Evolutionary conservation across 2,797 vertebrate genomes (phyloP), one percentile per base, ranked within the genome.

Genomic region (Limosa lapponica): DNA sequence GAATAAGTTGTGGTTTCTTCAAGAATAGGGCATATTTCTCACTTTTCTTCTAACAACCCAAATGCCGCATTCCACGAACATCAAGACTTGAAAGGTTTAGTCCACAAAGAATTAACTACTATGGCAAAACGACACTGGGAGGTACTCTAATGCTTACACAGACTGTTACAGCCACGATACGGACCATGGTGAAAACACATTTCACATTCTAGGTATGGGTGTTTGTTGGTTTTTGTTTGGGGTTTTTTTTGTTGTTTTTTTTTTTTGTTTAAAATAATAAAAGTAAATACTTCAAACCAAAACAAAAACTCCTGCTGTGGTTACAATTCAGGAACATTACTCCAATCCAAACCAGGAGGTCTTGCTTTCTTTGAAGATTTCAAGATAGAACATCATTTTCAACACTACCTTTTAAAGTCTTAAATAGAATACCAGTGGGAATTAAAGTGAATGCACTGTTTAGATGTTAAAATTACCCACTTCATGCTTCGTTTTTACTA

Each of bases 101-200:
- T 30, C 10, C 52, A 48, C 27, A 27, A 67, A 67, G 44, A 81
- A 16, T 32, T 65, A 85, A 17, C 28, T 69, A 30, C 5, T 37
- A 41, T 18, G 37, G 19, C 16, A 72, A 59, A 75, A 51, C 10
- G 44, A 32, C 17, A 55, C 5, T 23, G n/a, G 19, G 57, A 54
- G 17, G 30, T 17, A 8, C 6, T n/a, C 41, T 16, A 17, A 44
- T 3, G 10, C 13, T 64, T 58, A 13, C 23, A 41, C 5, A 37
- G n/a, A 66, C 48, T n/a, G 13, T 32, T 11, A 51, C 2, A 36
- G 6, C 15, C 36, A 8, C 0, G 4, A 81, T 27, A 22, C 0
- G 11, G 43, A 37, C 9, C 24, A 34, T 22, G 46, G 30, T 9
- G 8, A 82, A 77, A 70, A 41, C 4, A 66, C 3, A 19, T 37